Evolutionary conservation across 2,888 invertebrate species (phyloP), one percentile per base, ranked within the genome.

Genomic region (Diarsia brunnea): DNA sequence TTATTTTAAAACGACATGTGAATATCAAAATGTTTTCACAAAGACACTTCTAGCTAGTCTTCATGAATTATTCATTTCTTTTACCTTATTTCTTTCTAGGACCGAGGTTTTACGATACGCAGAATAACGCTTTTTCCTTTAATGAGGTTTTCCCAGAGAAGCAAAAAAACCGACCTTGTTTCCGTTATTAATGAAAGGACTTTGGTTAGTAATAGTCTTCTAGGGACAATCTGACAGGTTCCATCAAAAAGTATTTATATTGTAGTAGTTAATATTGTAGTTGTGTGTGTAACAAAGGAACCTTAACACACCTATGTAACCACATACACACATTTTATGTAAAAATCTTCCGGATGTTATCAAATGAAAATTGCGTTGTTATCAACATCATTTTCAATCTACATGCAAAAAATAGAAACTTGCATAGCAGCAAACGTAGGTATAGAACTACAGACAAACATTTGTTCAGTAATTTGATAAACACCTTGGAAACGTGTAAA

Each of bases 391-490:
- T 38, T 31, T 69, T 55, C 65, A 47, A n/a, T 67, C 16, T 3
- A 5, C 47, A 63, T 24, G 38, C 53, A 16, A 43, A 64, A 64
- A 63, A 69, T 31, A 65, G 2, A 55, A 38, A 61, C 49, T 47
- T 68, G 60, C 53, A 38, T 49, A 27, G 19, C 27, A 63, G 45
- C 55, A 45, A 60, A 43, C n/a, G 45, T 74, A 27, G 7, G 21
- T 45, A 38, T 21, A 47, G 31, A n/a, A n/a, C n/a, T n/a, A n/a
- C 64, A 55, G 5, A 38, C 38, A 38, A 31, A 63, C 45, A 68
- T 31, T 49, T 79, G 78, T 67, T 73, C 53, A 45, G 63, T 78
- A 73, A 69, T 73, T 81, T 64, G 43, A 73, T 78, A 78, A 78
- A 69, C 73, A 70, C 79, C 65, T 81, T 67, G 58, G 24, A 49